Evolutionary conservation across 2,113 vertebrate genomes (phyloP).

Genomic region (Pelusios castaneus): DNA sequence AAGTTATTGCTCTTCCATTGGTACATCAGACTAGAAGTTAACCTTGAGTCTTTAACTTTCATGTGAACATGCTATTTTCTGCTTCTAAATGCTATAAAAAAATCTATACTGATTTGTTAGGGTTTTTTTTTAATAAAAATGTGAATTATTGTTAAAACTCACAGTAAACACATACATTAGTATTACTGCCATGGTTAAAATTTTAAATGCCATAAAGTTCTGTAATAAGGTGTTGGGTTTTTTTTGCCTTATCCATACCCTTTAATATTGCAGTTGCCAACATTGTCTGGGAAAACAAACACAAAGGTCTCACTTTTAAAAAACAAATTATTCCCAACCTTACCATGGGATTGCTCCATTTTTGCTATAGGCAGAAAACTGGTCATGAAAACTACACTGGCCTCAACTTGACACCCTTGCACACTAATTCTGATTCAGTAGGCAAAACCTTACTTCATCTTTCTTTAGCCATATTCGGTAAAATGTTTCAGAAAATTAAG

Average conservation of each 20-base stretch:
- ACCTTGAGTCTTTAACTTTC: not conserved
- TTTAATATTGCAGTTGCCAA: not conserved
- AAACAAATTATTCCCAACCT: not conserved
- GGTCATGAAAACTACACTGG: not conserved
- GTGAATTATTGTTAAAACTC: not conserved
- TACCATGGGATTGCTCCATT: not conserved
- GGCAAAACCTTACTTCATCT: not conserved
- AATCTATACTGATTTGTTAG: not conserved
- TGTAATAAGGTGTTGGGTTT: constrained; percentile 8
- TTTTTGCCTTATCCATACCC: not conserved
- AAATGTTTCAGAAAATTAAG: not conserved
- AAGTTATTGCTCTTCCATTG: not conserved
- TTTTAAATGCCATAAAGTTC: not conserved
- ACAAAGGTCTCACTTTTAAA: not conserved
- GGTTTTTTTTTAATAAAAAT: not conserved
- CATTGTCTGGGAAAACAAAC: not conserved
- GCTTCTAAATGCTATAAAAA: not conserved
- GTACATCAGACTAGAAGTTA: not conserved
- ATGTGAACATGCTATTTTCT: not conserved
- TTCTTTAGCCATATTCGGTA: not conserved
- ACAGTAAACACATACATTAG: not conserved
- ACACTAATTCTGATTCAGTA: not conserved
- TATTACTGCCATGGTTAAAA: not conserved
- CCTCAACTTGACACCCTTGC: fast-evolving
- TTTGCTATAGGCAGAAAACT: not conserved